These are phyloP conservation scores for Aquatica leii DNA, from an alignment of 2,888 invertebrate species.

Conservation along the genomic window DNA sequence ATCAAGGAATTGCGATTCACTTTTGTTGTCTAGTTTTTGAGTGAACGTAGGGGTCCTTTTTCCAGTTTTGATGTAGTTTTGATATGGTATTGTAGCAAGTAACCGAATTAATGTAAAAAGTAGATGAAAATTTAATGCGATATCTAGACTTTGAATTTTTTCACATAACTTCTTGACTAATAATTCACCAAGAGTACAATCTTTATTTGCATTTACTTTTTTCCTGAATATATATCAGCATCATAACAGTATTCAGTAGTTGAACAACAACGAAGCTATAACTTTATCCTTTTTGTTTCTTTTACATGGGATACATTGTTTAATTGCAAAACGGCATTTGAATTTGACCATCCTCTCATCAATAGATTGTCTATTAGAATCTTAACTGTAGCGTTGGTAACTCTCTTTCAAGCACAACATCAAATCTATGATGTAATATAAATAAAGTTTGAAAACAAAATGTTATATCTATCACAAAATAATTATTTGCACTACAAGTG, in stretches of 20 bases:
- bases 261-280: background rate
- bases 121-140: background rate
- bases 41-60: background rate
- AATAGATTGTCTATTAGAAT: background rate
- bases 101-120: background rate
- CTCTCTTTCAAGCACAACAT: background rate
- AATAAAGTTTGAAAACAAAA: background rate
- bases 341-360: background rate
- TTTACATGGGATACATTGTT: background rate
- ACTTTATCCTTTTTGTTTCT: background rate
- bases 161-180: background rate
- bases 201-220: background rate
- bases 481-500: no score
- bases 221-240: background rate
- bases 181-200: background rate
- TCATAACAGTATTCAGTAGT: background rate
- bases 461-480: no score
- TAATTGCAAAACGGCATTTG: background rate
- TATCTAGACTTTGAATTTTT: background rate
- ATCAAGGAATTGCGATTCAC: no score
- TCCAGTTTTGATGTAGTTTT: background rate
- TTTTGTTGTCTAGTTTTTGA: background rate
- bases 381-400: background rate
- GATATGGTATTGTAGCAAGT: background rate
- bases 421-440: background rate